A percentile compares a stretch with the other conserved stretches of the same genome.
These are phyloP conservation scores for Labia minor DNA, from an alignment of 2,888 invertebrate genomes.

Conservation along the genomic window DNA sequence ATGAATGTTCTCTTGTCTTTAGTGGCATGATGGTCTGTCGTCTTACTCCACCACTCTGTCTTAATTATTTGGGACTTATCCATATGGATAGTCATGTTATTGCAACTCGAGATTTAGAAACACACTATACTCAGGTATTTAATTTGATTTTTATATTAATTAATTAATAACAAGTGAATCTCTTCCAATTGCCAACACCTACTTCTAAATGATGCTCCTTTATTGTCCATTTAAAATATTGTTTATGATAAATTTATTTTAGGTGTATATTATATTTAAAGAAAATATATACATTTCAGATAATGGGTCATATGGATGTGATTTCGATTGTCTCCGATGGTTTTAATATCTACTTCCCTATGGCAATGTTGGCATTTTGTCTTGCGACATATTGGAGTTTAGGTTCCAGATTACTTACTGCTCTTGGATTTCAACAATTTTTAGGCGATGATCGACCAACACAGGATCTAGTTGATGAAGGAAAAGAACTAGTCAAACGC, in stretches of 20 bases:
- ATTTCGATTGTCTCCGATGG: constrained; percentile 92
- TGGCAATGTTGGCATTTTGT: constrained; percentile 87
- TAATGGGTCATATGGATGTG: constrained; percentile 99
- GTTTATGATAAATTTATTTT: no score
- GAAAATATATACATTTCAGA: constrained; percentile 40
- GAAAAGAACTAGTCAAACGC: constrained; percentile 79
- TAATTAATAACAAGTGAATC: neutral
- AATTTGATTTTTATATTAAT: constrained; percentile 21
- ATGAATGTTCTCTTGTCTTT: constrained; percentile 96
- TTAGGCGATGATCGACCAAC: constrained; percentile 89
- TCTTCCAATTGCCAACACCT: no score
- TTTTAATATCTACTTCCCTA: constrained; percentile 98
- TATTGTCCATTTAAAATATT: no score
- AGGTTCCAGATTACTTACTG: constrained; percentile 78
- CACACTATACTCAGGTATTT: constrained; percentile 90
- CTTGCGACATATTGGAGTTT: constrained; percentile 87
- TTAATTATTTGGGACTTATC: constrained; percentile 93
- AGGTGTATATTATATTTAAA: no score
- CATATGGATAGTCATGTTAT: constrained; percentile 97
- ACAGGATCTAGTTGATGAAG: constrained; percentile 86
- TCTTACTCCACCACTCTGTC: constrained; percentile 93
- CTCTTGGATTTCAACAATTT: constrained; percentile 94
- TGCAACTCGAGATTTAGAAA: constrained; percentile 66
- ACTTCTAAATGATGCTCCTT: no score
- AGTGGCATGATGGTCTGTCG: constrained; percentile 97